Evolutionary conservation across 2,888 invertebrate species (phyloP), one percentile per base, ranked within the genome.

Genomic region (Drosophila lutescens): DNA sequence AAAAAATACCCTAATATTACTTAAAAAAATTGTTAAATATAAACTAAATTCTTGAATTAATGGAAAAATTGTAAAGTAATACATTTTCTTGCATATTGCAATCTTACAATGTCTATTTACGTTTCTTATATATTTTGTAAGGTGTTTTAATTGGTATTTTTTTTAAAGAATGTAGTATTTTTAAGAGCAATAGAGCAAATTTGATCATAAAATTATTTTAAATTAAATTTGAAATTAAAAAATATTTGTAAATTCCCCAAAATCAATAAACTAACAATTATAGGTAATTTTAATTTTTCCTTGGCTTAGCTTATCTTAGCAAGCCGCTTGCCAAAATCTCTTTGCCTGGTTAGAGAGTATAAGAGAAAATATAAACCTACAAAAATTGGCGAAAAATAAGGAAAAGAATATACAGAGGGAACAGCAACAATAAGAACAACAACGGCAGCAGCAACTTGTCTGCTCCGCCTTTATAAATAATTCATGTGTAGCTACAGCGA

Each of bases 381-480:
- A 46, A 32, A 71, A 47, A 49, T 60, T 40, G 55, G 69, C 62
- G 62, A 74, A 74, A 73, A 68, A 78, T 63, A 55, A 71, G 72
- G 76, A 63, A 70, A 84, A 84, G 61, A 66, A 53, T 76, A 78
- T 76, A 71, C 68, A 70, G 57, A 72, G 66, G 54, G 62, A 78
- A 72, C 59, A 60, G 38, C 43, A 68, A 49, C 72, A 68, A 50
- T 53, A 79, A 60, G 63, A 71, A 59, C 61, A 76, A 47, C 81
- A 81, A 63, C 72, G 69, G 83, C 85, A 82, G 72, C 82, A 83
- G 86, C 83, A 83, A 90, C 91, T 91, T 89, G 90, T 90, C 90
- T 91, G 91, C 91, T 91, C 92, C 92, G 92, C 92, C 92, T 91
- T 92, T 91, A 92, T 92, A 92, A 92, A 92, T 92, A 91, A 92